Percentiles rank a stretch among this genome's conserved stretches.
phyloP scores from a whole-genome alignment of 2,113 vertebrate genomes.

The Motacilla alba region DNA sequence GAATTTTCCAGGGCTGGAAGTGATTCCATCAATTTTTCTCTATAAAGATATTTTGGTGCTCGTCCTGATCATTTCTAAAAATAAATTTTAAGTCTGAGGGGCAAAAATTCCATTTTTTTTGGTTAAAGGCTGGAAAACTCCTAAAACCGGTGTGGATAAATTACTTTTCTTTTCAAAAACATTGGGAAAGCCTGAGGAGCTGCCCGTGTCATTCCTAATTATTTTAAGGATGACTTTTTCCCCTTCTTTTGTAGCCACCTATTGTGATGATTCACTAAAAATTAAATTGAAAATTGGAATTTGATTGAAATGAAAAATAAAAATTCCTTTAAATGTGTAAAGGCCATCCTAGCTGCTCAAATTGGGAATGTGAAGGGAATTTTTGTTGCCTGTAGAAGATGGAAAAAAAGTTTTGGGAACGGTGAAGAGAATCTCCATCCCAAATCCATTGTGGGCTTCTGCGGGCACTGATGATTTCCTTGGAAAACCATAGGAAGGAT shows the following conservation, averaged over 20 bases:
- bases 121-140: background rate
- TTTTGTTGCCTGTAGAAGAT: background rate
- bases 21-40: background rate
- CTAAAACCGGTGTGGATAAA: rapidly evolving
- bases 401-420: background rate
- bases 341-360: rapidly evolving
- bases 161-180: background rate
- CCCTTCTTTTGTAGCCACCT: rapidly evolving
- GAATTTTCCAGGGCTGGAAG: background rate
- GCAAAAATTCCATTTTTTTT: rapidly evolving
- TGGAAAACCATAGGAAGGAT: background rate
- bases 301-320: rapidly evolving
- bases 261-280: background rate
- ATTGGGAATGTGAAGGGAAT: background rate
- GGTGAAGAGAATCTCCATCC: background rate
- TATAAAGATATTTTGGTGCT: background rate
- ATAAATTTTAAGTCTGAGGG: background rate
- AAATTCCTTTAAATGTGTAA: background rate
- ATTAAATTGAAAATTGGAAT: background rate
- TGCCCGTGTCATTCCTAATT: background rate
- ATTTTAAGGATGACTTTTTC: background rate
- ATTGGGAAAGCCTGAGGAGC: background rate
- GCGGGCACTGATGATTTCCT: rapidly evolving
- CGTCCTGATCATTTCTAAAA: rapidly evolving
- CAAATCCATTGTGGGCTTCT: background rate